phyloP scores from a whole-genome alignment of 2,797 vertebrate species.

The Margarornis squamiger region DNA sequence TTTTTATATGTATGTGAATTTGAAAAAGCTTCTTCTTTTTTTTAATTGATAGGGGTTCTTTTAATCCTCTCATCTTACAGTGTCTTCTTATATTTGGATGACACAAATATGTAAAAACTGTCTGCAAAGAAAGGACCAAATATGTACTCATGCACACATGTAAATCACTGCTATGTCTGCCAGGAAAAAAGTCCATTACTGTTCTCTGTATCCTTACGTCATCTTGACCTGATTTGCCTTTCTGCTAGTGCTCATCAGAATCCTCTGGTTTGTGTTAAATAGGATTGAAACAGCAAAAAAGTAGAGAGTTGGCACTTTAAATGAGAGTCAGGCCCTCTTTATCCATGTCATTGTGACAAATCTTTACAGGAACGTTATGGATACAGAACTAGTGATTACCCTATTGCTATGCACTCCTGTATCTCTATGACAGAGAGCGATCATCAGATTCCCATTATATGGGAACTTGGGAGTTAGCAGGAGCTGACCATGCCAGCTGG shows the following conservation, averaged over 20 bases:
- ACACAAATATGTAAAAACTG: not conserved
- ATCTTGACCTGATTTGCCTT: not conserved
- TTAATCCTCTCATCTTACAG: not conserved
- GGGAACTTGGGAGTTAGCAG: slow-evolving; percentile 28
- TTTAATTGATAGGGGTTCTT: not conserved
- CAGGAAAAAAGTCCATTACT: not conserved
- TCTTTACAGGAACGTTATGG: not conserved
- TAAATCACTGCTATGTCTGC: not conserved
- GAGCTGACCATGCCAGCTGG: slow-evolving; percentile 58
- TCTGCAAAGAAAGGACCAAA: not conserved
- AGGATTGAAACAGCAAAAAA: not conserved
- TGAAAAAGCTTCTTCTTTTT: not conserved
- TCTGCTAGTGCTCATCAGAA: not conserved
- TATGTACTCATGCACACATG: not conserved
- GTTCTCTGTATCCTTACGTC: not conserved
- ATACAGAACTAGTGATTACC: slow-evolving; percentile 25
- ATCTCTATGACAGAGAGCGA: not conserved
- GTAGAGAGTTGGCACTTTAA: not conserved
- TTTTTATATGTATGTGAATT: not conserved
- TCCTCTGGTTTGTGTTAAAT: not conserved
- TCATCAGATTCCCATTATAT: slow-evolving; percentile 55
- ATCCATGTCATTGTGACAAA: not conserved
- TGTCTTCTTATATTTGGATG: not conserved
- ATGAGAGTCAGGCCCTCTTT: not conserved
- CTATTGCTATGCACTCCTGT: slow-evolving; percentile 29